Evolutionary conservation across 1,140 invertebrate genomes (phyloP).

Genomic region (Himalopsyche phryganea): DNA sequence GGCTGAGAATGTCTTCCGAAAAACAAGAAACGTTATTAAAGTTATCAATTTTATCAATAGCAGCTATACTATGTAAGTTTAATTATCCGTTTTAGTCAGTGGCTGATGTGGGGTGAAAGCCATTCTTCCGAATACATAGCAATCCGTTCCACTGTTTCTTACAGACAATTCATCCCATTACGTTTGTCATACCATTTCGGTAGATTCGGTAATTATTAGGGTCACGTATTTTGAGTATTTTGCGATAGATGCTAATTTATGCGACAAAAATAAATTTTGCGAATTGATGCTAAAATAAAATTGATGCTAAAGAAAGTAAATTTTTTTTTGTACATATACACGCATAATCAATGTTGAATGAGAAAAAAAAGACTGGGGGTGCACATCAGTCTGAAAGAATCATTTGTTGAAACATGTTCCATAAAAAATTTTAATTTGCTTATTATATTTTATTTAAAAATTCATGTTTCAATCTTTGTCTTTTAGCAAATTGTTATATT

Average conservation of each 20-base stretch:
- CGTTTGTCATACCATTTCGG: background rate
- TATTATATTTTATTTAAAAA: too few relatives aligned
- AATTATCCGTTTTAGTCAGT: background rate
- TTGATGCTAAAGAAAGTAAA: too few relatives aligned
- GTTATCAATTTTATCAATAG: conserved; percentile 84
- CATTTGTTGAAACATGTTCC: too few relatives aligned
- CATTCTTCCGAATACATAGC: background rate
- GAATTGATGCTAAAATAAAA: too few relatives aligned
- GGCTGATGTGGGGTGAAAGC: background rate
- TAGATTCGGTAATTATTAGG: background rate
- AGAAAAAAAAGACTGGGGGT: too few relatives aligned
- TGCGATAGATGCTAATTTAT: background rate
- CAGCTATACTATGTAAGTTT: conserved; percentile 88
- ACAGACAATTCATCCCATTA: background rate
- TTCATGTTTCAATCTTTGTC: too few relatives aligned
- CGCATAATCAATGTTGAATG: too few relatives aligned
- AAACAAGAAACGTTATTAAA: conserved; percentile 95
- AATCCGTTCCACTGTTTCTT: background rate
- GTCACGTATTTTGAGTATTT: background rate
- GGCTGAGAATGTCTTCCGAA: conserved; percentile 52
- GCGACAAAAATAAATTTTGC: too few relatives aligned
- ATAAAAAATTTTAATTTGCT: too few relatives aligned
- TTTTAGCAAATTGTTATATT: too few relatives aligned
- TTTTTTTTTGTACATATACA: too few relatives aligned
- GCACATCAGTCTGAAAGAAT: too few relatives aligned